Base-by-base conservation (phyloP, 1,140 invertebrate genomes). In the Mycetomoellerius zeteki region DNA sequence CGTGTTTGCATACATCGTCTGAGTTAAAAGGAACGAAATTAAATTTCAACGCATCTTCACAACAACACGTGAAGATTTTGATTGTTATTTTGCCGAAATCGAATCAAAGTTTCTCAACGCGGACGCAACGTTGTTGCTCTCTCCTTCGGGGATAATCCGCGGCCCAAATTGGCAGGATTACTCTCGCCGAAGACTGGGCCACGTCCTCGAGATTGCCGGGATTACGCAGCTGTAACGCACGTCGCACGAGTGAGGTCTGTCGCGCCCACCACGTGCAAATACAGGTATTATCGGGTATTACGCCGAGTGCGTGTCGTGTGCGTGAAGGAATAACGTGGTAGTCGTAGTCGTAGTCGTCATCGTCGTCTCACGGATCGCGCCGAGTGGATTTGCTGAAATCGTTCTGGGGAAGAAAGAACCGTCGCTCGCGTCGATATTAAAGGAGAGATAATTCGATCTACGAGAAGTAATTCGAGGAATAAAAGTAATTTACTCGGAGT, bases 121-220 rank as follows among this genome's bases (percentile, higher is more conserved):
- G 30, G 5, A 64, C 82, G 69, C 69, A 33, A n/a, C 30, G n/a
- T n/a, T 24, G 71, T 71, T 76, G 52, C 77, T 62, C 77, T 56
- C 77, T 60, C 52, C 50, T 64, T 75, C 67, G n/a, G 19, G 82
- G 91, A 91, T 93, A 93, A 93, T 93, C 93, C 92, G 76, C 87
- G 89, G 82, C 76, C 86, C 91, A 93, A 93, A 93, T 93, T 93
- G 93, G 87, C 90, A 90, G 93, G 93, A 93, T 93, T 93, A 93
- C 91, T 72, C 73, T 67, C 58, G 71, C 69, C 75, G 71, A 92
- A 88, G 93, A 93, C 90, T 89, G 75, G 89, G 89, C 91, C 85
- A 92, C 91, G 89, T 93, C 86, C 91, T 89, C 92, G 88, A 93
- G 93, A 93, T 93, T 93, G 93, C 86, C 86, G 60, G 93, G 93